Base-by-base conservation (phyloP, 92 coral and sea anemone genomes). In the Palythoa grandiflora region DNA sequence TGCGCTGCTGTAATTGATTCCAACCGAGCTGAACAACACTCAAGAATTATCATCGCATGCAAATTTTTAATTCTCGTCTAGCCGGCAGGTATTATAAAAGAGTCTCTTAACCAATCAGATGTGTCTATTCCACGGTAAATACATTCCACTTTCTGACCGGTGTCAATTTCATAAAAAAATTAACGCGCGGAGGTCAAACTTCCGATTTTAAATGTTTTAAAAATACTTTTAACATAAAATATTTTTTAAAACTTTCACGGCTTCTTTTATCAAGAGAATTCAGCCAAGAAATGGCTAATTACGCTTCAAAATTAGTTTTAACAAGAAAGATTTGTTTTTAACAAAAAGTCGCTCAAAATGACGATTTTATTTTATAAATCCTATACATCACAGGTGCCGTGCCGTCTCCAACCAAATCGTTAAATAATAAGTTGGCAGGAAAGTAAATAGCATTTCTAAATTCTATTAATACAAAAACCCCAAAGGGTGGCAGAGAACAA, bases 1-100 rank as follows among this genome's bases (percentile, higher is more conserved):
- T 2, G 20, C 86, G n/a, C 55, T 36, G 73, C 63, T 37, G 86
- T 81, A 44, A 81, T 68, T 52, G 86, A 81, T 81, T 71, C 74
- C 74, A 50, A 81, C 86, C 59, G 59, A 66, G 86, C 40, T 21
- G 71, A 81, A 81, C 75, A 81, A 81, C 66, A 63, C 73, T 79
- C 84, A 50, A 79, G 36, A 79, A 50, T 61, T 48, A 40, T 37
- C 84, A 80, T 65, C 86, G 36, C 55, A 81, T 81, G 86, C 86
- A 81, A 81, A 81, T 81, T 81, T 80, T 48, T 65, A n/a, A 66
- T 66, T 63, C 65, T 68, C 16, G 83, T 77, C 74, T 81, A 68
- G 52, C 81, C 60, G 84, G 70, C 36, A 35, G 86, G 65, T 48
- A 81, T 63, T 65, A 81, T 71, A 81, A 81, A 39, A 28, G 63